Evolutionary conservation across 2,797 vertebrate species (phyloP), one percentile per base, ranked within the genome.

Genomic region (Rhinoraja longicauda): DNA sequence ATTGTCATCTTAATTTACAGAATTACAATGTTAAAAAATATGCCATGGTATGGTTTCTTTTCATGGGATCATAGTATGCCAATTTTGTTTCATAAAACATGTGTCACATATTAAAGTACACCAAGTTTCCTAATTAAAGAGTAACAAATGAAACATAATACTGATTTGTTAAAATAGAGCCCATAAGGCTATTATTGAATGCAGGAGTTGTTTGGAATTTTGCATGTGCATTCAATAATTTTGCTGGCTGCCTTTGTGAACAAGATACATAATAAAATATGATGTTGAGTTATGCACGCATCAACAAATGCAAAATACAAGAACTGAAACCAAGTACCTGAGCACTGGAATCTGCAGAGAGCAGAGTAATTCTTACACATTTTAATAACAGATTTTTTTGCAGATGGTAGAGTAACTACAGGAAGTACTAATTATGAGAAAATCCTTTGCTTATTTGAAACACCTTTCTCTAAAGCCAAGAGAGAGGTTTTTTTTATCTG

Each of bases 171-270:
- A 73, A 92, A 92, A 75, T 75, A 75, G 17, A 73, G 39, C 26
- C 70, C 90, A 72, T 75, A 75, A 92, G 90, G 90, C 39, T 75
- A n/a, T 92, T 73, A 92, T 92, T 92, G 70, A 75, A 92, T 72
- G 9, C 90, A 92, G 90, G 36, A 92, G 90, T 92, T 75, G 67
- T 39, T 75, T 73, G 39, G 90, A 92, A 70, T 93, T 93, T 93
- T 88, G 96, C 97, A 97, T 97, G 95, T 95, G 97, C 95, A 96
- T 96, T 96, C 96, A 97, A 97, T 97, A 97, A 97, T 96, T 95
- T 96, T 95, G 96, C 70, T 97, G 97, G 96, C 97, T 96, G 94
- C 96, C 95, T 45, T 75, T 92, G 67, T 17, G 70, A 92, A 92
- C 95, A 95, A 97, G 96, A 95, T 96, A 96, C 94, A 95, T 97